Evolutionary conservation across 2,888 invertebrate genomes (phyloP), one percentile per base, ranked within the genome.

Genomic region (Pterostichus niger): DNA sequence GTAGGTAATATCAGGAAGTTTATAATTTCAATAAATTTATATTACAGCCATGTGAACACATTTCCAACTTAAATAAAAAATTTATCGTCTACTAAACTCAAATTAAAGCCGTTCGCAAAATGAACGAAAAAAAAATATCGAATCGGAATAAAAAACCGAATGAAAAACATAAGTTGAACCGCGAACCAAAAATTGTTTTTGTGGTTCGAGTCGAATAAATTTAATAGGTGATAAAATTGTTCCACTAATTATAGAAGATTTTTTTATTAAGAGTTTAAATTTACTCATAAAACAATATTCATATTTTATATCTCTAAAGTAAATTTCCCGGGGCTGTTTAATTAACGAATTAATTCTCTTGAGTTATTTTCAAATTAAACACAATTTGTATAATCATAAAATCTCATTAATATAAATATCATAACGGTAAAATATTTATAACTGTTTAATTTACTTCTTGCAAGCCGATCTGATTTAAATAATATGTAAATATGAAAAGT

Each of bases 341-440:
- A 52, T 52, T 9, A 52, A 52, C 9, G 6, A 52, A 40, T 40
- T 40, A 40, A 3, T 40, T 40, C 40, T 40, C 7, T 40, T 5
- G 9, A 40, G 40, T 9, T 40, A 40, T 40, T 40, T 40, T 6
- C 40, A 40, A 40, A 40, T 40, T 40, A 40, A 24, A 24, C 24
- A 24, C 24, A 24, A 24, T 40, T 9, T 40, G 6, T 40, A 40
- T 7, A 40, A 52, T 9, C 52, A 7, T 10, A 52, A 9, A 52
- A 52, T 52, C 52, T 52, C 52, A 52, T 52, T 52, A 52, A 13
- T 15, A 11, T 11, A 46, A n/a, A 46, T 46, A n/a, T 52, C n/a
- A 5, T 15, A 6, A 5, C n/a, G 52, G n/a, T 52, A 52, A 13
- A 52, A n/a, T 52, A 52, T 13, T 52, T 13, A 52, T 13, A 13